Base-by-base conservation (phyloP, 2,797 vertebrate genomes). In the Myripristis jacobus region DNA sequence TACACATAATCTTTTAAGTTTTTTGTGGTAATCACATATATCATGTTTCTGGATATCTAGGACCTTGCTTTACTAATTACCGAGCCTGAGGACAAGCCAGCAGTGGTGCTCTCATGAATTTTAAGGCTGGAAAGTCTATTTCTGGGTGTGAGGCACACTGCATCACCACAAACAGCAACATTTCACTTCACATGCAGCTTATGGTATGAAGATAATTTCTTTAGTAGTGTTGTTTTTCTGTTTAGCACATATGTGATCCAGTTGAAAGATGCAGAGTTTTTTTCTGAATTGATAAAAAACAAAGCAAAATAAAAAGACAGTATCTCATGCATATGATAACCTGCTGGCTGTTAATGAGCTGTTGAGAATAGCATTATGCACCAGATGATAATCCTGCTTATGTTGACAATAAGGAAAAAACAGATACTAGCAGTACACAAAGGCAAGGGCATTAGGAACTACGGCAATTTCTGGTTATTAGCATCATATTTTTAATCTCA, bases 341-440 rank as follows among this genome's bases (percentile, higher is more conserved):
- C 82, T 88, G 82, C 86, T 83, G 85, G 82, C 78, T 88, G 74
- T 81, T 91, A 89, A 91, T 90, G 83, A 89, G 81, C 62, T 83
- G 81, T 86, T 75, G 62, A 87, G 79, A 74, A 83, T 72, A 61
- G 43, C 66, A 76, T 83, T 75, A 75, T 75, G 77, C 79, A 79
- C 73, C 31, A 83, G 66, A 86, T 81, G 79, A 89, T 86, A 82
- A 87, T 80, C 73, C 62, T 58, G 65, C 75, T 89, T 77, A 73
- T 47, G 64, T 58, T 79, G 66, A 73, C 70, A 70, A 70, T 13
- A 29, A 21, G 65, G 64, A 36, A 19, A 36, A 75, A 84, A 85
- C 52, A 78, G 44, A 82, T 71, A 59, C 68, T 71, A 29, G 3
- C 12, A 77, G 84, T 75, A 77, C 75, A 70, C 73, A 73, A 53